These are phyloP conservation scores for Eubucco bourcierii DNA, from an alignment of 2,113 vertebrate genomes.

Conservation along the genomic window DNA sequence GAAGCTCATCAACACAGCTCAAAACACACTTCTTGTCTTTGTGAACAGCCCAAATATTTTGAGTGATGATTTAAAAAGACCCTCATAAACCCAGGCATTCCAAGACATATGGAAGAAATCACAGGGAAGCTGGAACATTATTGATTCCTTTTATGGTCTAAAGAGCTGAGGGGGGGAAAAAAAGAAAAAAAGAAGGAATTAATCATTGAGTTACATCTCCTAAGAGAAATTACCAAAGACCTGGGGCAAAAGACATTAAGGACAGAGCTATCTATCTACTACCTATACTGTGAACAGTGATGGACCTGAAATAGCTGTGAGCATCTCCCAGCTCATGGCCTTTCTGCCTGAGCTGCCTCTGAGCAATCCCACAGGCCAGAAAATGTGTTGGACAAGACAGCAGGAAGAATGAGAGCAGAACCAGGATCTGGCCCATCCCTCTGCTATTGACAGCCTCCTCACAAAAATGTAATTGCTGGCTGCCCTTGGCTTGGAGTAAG, in stretches of 20 bases:
- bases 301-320: not conserved
- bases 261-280: not conserved
- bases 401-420: not conserved
- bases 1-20: not conserved
- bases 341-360: not conserved
- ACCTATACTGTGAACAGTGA: not conserved
- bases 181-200: not conserved
- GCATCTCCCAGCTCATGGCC: not conserved
- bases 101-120: not conserved
- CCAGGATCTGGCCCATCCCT: not conserved
- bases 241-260: not conserved
- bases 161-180: not conserved
- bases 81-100: not conserved
- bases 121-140: not conserved
- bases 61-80: not conserved
- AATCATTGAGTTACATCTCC: not conserved
- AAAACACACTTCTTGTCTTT: not conserved
- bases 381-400: not conserved
- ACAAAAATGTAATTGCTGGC: conserved; percentile 23
- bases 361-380: not conserved
- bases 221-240: not conserved
- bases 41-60: conserved; percentile 5
- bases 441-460: conserved; percentile 32
- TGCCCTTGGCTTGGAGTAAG: conserved; percentile 45
- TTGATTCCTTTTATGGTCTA: not conserved